These are phyloP conservation scores for Pteria penguin DNA, from an alignment of 2,888 invertebrate species.

Conservation along the genomic window DNA sequence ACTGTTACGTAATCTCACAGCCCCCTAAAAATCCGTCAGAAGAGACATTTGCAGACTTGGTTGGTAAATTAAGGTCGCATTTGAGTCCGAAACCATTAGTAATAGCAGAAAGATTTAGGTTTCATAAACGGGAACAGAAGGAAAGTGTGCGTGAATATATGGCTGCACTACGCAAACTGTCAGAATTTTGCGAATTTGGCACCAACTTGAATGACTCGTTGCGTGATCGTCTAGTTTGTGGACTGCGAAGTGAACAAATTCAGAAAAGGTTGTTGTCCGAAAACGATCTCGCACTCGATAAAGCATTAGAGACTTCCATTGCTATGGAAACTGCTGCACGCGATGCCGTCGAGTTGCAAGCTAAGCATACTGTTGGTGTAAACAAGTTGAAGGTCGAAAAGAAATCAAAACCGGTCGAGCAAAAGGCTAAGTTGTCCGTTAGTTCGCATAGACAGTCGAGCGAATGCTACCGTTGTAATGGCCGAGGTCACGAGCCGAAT, in stretches of 20 bases:
- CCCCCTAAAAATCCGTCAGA: slow-evolving; percentile 27
- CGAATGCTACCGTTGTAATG: slow-evolving; percentile 12
- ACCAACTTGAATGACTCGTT: slow-evolving; percentile 10
- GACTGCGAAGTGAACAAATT: slow-evolving; percentile 19
- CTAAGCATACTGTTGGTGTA: background rate
- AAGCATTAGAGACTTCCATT: slow-evolving; percentile 14
- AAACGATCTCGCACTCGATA: slow-evolving; percentile 12
- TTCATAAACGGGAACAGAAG: slow-evolving; percentile 22
- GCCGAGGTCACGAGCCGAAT: slow-evolving; percentile 12
- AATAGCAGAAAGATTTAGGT: slow-evolving; percentile 22
- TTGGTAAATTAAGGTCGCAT: background rate
- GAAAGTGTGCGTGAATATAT: slow-evolving; percentile 10
- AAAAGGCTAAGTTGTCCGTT: background rate
- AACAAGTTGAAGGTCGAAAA: background rate
- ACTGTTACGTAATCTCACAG: slow-evolving; percentile 13
- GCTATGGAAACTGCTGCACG: slow-evolving; percentile 27
- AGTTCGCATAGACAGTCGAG: background rate
- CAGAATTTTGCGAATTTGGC: slow-evolving; percentile 34
- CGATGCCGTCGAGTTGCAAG: slow-evolving; percentile 18
- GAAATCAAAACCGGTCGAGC: background rate
- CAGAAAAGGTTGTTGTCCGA: slow-evolving; percentile 19
- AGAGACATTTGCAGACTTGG: slow-evolving; percentile 2
- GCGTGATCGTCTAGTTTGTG: slow-evolving; percentile 34
- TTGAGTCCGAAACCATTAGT: slow-evolving; percentile 16
- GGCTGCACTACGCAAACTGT: slow-evolving; percentile 26